phyloP scores from a whole-genome alignment of 2,797 vertebrate genomes.

The Danio albolineatus region DNA sequence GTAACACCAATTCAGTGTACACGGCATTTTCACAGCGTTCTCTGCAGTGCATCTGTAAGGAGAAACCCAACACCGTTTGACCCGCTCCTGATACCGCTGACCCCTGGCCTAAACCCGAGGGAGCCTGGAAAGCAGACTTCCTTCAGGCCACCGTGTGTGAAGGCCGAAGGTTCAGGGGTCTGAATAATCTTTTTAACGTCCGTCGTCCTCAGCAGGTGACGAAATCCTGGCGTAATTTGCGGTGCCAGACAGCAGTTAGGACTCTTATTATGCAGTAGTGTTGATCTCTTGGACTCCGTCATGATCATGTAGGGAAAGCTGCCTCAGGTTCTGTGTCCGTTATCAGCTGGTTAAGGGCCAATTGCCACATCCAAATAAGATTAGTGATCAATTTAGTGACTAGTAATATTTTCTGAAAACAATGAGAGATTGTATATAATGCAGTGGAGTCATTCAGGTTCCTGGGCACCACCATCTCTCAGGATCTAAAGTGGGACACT shows the following conservation, averaged over 20 bases:
- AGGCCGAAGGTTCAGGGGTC: constrained; percentile 52
- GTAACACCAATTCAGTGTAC: neutral
- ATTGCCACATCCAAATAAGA: constrained; percentile 20
- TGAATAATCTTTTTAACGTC: constrained; percentile 52
- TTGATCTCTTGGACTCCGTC: constrained; percentile 69
- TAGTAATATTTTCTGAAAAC: too few species aligned
- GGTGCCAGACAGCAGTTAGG: constrained; percentile 71
- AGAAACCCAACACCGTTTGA: constrained; percentile 67
- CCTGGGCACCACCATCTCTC: too few species aligned
- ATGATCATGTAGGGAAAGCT: constrained; percentile 60
- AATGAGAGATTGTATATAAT: too few species aligned
- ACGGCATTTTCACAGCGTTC: neutral
- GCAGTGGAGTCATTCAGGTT: too few species aligned
- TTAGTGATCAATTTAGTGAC: neutral
- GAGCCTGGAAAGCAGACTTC: constrained; percentile 69
- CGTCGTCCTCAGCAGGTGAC: constrained; percentile 69
- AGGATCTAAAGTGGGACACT: too few species aligned
- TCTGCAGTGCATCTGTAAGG: constrained; percentile 71
- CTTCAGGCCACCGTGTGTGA: constrained; percentile 62
- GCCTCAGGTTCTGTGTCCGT: neutral
- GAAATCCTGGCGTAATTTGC: constrained; percentile 64
- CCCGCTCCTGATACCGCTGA: constrained; percentile 67
- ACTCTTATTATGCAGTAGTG: constrained; percentile 66
- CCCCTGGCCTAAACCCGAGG: constrained; percentile 50
- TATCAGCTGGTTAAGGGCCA: neutral